phyloP scores from a whole-genome alignment of 2,797 vertebrate species.

The Zonotrichia albicollis region DNA sequence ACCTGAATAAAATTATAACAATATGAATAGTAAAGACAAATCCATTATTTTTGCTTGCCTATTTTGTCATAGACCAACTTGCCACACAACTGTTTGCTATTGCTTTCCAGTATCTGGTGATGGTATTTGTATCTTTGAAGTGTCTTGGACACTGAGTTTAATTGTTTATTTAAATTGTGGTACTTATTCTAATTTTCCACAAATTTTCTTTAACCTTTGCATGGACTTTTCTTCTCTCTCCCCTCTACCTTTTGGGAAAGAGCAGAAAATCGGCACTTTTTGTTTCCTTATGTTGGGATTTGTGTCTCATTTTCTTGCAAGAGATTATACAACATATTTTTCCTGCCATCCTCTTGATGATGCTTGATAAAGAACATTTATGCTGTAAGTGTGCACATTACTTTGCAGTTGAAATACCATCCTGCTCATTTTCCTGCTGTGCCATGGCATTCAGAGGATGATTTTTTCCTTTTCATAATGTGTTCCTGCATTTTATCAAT shows the following conservation, averaged over 20 bases:
- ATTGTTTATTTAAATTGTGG: neutral
- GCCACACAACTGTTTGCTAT: neutral
- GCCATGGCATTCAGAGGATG: neutral
- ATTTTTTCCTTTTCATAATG: neutral
- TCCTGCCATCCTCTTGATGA: neutral
- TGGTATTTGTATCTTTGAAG: neutral
- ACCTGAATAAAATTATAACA: neutral
- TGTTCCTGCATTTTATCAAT: neutral
- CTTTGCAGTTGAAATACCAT: neutral
- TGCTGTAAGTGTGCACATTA: neutral
- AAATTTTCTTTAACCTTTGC: neutral
- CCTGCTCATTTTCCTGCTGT: slow-evolving; percentile 15
- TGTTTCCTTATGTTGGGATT: neutral
- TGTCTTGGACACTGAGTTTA: neutral
- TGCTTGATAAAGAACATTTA: neutral
- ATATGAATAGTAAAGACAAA: neutral
- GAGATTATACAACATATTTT: neutral
- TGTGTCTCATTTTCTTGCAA: neutral
- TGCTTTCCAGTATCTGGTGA: neutral
- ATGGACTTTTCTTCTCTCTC: neutral
- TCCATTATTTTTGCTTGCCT: neutral
- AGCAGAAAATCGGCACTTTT: neutral
- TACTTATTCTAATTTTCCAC: neutral
- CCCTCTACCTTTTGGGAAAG: neutral
- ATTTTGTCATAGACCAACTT: neutral